phyloP scores from a whole-genome alignment of 2,888 invertebrate genomes.

The Acholoe squamosa region DNA sequence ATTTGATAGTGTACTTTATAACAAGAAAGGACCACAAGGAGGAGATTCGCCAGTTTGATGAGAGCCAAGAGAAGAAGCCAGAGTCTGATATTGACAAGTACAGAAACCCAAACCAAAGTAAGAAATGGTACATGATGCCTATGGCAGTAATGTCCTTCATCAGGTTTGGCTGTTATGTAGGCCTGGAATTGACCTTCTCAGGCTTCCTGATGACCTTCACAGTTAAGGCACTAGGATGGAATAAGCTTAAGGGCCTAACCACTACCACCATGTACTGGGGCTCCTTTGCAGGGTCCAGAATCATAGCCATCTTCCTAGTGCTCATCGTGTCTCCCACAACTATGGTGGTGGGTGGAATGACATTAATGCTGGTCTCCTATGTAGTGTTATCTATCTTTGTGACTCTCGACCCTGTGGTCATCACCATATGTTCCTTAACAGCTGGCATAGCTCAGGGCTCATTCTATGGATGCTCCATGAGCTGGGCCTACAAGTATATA shows the following conservation, averaged over 20 bases:
- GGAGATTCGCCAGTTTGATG: background rate
- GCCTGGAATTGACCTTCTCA: constrained; percentile 47
- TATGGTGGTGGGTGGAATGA: background rate
- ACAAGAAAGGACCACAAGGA: background rate
- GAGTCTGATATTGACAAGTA: background rate
- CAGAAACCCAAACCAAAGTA: constrained; percentile 19
- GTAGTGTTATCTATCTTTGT: background rate
- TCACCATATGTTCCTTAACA: constrained; percentile 3
- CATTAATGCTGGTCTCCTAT: background rate
- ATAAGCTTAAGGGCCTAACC: constrained; percentile 19
- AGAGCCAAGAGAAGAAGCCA: background rate
- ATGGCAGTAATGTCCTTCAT: background rate
- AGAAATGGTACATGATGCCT: constrained; percentile 23
- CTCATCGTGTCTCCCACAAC: constrained; percentile 18
- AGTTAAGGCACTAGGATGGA: constrained; percentile 36
- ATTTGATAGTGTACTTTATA: background rate
- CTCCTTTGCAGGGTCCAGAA: constrained; percentile 35
- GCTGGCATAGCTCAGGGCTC: constrained; percentile 25
- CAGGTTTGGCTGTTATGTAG: constrained; percentile 39
- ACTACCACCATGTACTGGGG: constrained; percentile 33
- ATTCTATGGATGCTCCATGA: constrained; percentile 54
- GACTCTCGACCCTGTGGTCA: background rate
- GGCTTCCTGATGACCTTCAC: constrained; percentile 43
- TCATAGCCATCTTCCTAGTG: background rate
- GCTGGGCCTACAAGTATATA: constrained; percentile 61